Base-by-base conservation (phyloP, 1,140 invertebrate genomes). In the Conus ventricosus region DNA sequence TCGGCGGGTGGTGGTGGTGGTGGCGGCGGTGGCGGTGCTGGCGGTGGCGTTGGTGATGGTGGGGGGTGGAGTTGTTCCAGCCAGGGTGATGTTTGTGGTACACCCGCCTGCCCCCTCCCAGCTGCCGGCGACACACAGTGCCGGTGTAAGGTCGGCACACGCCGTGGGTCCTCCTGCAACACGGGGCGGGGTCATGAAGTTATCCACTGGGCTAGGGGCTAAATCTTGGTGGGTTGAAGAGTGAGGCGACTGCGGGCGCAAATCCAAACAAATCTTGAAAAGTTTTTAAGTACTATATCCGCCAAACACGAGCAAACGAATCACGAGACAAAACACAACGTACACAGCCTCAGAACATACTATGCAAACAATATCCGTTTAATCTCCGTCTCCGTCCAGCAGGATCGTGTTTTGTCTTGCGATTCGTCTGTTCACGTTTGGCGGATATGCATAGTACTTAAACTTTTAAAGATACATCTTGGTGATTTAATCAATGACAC, bases 61-160 rank as follows among this genome's bases (percentile, higher is more conserved):
- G 67, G 17, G 17, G 67, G 67, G 11, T 71, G 67, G 20, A 8
- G 67, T 7, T 0, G 78, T 55, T 87, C 80, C 17, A 39, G 39
- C 67, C 39, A 15, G 86, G 27, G 23, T 90, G 25, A 85, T 85
- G 87, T 94, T 94, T 93, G 89, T 92, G 91, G 88, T 90, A 92
- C 8, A 93, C 91, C 7, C 71, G 76, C 27, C 87, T 23, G 10
- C 76, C 88, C 6, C 67, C 67, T 4, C 88, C 90, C 3, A 98
- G 96, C 94, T 97, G 97, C 92, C 97, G 96, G 93, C 97, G 97
- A 95, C 98, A 99, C 89, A 98, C 96, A 94, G 97, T 97, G 57
- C 98, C 98, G 95, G 97, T 97, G 95, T 99, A 99, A 5, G 97
- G 97, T 27, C 97, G 97, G 96, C 98, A 99, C 94, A 97, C 97